Percentiles rank a stretch among this genome's conserved stretches.
Evolutionary conservation across 2,113 vertebrate genomes (phyloP).

Genomic region (Illadopsis cleaveri): DNA sequence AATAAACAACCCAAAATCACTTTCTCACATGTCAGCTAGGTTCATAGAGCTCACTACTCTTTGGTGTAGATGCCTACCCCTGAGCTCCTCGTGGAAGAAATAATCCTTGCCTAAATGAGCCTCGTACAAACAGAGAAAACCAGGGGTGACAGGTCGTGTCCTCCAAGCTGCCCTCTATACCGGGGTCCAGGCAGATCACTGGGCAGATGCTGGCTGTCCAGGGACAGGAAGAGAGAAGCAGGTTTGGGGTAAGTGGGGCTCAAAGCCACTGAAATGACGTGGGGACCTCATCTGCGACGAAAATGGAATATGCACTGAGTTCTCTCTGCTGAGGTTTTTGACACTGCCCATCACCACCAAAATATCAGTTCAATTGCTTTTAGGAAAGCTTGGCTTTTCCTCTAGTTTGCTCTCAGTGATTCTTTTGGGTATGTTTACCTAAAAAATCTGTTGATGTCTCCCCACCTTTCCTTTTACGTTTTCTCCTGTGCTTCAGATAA

Average conservation of each 20-base stretch:
- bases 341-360: neutral
- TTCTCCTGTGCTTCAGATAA: neutral
- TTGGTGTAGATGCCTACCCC: neutral
- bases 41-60: neutral
- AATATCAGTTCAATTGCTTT: neutral
- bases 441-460: neutral
- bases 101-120: neutral
- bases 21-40: neutral
- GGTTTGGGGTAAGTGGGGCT: neutral
- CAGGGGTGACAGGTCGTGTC: rapidly evolving
- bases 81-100: neutral
- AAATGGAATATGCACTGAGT: neutral
- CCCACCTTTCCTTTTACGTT: neutral
- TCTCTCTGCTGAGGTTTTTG: neutral
- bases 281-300: neutral
- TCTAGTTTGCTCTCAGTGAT: neutral
- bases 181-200: rapidly evolving
- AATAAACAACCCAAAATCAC: neutral
- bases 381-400: neutral
- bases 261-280: neutral
- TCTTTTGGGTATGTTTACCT: neutral
- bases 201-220: neutral
- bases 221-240: neutral
- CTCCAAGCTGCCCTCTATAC: neutral
- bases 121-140: rapidly evolving